Evolutionary conservation across 2,888 invertebrate species (phyloP).

Genomic region (Chloromyia formosa): DNA sequence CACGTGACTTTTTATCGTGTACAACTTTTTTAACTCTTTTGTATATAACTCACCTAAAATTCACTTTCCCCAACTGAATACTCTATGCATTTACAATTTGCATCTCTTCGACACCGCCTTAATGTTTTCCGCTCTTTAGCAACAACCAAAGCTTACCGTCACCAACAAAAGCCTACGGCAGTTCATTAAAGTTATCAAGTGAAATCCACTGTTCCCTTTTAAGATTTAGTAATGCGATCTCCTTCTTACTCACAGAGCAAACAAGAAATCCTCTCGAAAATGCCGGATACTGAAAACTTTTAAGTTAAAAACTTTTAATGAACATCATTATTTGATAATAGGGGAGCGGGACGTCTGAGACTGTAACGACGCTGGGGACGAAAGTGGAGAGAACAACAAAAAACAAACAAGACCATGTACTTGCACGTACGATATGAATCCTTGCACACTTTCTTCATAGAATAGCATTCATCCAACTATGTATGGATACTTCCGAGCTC

Average conservation of each 20-base stretch:
- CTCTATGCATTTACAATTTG: slow-evolving; percentile 2
- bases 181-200: slow-evolving; percentile 38
- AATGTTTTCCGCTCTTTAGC: slow-evolving; percentile 7
- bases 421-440: background rate
- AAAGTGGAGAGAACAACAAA: background rate
- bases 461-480: no score
- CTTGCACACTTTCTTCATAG: background rate
- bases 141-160: background rate
- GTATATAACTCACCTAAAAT: background rate
- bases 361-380: background rate
- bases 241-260: slow-evolving; percentile 14
- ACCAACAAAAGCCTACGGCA: slow-evolving; percentile 32
- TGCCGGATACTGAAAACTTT: slow-evolving; percentile 38
- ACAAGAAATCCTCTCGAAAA: slow-evolving; percentile 35
- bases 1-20: no score
- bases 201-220: slow-evolving; percentile 29
- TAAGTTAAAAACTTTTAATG: slow-evolving; percentile 43
- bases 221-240: slow-evolving; percentile 30
- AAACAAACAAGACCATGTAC: background rate
- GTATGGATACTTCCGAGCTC: background rate
- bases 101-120: slow-evolving; percentile 25
- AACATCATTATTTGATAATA: slow-evolving; percentile 40
- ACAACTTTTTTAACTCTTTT: no score
- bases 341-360: background rate
- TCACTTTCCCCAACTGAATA: background rate